phyloP scores from a whole-genome alignment of 2,888 invertebrate genomes.

The Tinea trinotella region DNA sequence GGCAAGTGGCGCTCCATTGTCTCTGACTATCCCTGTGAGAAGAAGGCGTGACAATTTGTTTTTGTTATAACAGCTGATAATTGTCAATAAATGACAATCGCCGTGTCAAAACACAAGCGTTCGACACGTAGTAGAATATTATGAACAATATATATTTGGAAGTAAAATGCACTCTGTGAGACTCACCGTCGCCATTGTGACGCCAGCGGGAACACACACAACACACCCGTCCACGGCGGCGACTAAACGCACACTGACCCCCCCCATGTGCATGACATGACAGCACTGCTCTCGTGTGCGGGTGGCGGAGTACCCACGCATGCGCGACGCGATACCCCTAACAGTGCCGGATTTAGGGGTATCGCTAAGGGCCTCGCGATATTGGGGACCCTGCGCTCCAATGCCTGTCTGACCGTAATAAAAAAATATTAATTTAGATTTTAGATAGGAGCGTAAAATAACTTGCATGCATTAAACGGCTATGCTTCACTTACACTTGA shows the following conservation, averaged over 20 bases:
- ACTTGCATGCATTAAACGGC: too few relatives aligned
- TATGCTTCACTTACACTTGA: too few relatives aligned
- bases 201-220: background rate
- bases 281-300: too few relatives aligned
- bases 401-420: too few relatives aligned
- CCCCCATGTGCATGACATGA: too few relatives aligned
- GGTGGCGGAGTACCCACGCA: background rate
- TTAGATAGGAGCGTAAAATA: too few relatives aligned
- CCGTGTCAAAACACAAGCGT: background rate
- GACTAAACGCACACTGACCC: background rate
- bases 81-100: too few relatives aligned
- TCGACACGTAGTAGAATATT: background rate
- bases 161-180: background rate
- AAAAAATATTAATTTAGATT: too few relatives aligned
- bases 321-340: background rate
- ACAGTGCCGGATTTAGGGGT: background rate
- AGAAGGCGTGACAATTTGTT: too few relatives aligned
- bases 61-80: too few relatives aligned
- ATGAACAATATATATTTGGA: background rate
- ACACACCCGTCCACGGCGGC: background rate
- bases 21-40: too few relatives aligned
- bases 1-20: background rate
- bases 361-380: background rate
- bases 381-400: too few relatives aligned
- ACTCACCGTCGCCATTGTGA: constrained; percentile 8